Conservation (phyloP, 2,888 invertebrate species). For the Matsumyia berberina region DNA sequence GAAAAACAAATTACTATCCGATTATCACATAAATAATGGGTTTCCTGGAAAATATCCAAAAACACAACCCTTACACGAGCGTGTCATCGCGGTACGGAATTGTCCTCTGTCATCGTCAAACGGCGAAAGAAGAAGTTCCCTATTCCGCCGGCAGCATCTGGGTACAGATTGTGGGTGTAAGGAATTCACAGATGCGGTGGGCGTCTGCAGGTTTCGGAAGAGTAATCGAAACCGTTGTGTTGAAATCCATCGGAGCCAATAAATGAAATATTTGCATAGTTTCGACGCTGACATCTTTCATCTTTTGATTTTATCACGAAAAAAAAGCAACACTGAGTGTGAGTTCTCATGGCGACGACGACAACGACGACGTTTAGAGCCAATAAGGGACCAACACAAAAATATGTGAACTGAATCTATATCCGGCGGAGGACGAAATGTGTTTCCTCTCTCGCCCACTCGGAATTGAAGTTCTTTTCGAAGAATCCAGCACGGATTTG, state of each 20-base stretch:
- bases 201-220: not conserved
- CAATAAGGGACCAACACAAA: constrained; percentile 5
- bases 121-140: too few species aligned
- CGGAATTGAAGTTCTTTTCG: not conserved
- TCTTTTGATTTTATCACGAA: constrained; percentile 9
- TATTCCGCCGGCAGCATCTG: not conserved
- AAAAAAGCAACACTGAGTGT: not conserved
- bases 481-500: not conserved
- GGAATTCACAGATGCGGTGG: not conserved
- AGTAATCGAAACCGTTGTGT: not conserved
- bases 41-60: constrained; percentile 4
- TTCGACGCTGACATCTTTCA: not conserved
- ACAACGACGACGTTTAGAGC: constrained; percentile 10
- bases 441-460: not conserved
- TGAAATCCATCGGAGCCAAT: not conserved
- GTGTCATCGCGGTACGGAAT: not conserved
- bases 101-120: not conserved
- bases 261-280: constrained; percentile 27
- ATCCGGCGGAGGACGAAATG: not conserved
- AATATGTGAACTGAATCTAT: constrained; percentile 5
- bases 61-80: constrained; percentile 3
- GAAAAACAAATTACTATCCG: constrained; percentile 4
- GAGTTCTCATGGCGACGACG: not conserved
- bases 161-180: not conserved
- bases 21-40: not conserved